phyloP scores from a whole-genome alignment of 2,888 invertebrate genomes.

The Auanema freiburgensis region DNA sequence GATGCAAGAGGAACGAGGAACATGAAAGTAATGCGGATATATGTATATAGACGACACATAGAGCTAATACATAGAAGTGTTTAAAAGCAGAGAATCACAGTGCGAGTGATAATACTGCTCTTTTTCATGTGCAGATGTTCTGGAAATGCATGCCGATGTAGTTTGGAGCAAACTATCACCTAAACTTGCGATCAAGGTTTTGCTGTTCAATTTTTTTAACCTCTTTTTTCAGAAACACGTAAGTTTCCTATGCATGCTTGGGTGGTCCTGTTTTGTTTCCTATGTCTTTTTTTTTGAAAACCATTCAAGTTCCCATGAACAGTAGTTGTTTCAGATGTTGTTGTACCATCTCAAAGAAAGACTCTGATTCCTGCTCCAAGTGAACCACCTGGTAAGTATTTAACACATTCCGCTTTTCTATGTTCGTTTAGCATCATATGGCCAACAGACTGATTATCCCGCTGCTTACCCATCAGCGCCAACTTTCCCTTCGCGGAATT shows the following conservation, averaged over 20 bases:
- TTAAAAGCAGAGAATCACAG: background rate
- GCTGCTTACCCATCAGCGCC: conserved; percentile 1
- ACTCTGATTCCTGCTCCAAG: background rate
- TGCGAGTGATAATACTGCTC: conserved; percentile 2
- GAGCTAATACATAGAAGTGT: background rate
- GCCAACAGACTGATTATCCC: background rate
- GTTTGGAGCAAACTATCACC: background rate
- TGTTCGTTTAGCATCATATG: background rate
- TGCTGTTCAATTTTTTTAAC: no score
- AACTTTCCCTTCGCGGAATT: background rate
- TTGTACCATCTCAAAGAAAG: background rate
- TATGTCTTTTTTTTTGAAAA: background rate
- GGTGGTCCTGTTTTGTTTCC: conserved; percentile 6
- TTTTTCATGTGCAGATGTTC: conserved; percentile 6
- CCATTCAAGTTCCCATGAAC: background rate
- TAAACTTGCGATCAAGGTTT: no score
- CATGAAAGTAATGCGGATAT: conserved; percentile 5
- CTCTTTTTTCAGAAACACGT: no score
- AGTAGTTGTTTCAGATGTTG: background rate
- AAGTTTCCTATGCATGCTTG: conserved; percentile 1
- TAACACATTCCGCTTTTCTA: background rate
- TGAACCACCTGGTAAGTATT: background rate
- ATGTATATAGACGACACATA: conserved; percentile 5
- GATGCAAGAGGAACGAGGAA: background rate
- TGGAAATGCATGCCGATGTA: background rate